Percentiles rank a stretch among this genome's conserved stretches.
phyloP scores from a whole-genome alignment of 2,113 vertebrate genomes.

The Cyphomyrus discorhynchus region DNA sequence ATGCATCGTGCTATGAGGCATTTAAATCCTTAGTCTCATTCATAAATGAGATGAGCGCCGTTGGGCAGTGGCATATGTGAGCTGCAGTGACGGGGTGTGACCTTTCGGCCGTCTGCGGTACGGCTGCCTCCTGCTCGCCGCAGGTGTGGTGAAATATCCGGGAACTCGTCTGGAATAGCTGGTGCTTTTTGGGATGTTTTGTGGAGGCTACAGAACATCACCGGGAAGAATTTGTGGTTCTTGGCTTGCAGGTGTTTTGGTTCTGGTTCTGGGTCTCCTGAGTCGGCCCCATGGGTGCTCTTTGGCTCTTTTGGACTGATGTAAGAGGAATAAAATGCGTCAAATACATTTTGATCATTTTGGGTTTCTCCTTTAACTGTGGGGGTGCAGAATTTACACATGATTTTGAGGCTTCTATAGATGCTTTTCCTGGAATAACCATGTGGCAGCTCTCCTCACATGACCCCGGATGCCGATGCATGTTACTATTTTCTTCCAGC shows the following conservation, averaged over 20 bases:
- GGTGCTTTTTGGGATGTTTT: background rate
- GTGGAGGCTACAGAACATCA: background rate
- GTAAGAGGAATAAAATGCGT: constrained; percentile 27
- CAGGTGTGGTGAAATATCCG: background rate
- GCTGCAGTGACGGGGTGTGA: background rate
- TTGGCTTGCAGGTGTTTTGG: background rate
- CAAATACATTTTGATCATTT: constrained; percentile 42
- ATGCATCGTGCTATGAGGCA: background rate
- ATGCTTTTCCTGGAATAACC: constrained; percentile 26
- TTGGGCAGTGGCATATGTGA: background rate
- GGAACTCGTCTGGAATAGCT: background rate
- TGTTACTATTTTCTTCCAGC: background rate
- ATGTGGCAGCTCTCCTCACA: constrained; percentile 20
- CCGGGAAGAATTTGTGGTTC: background rate
- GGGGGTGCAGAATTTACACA: constrained; percentile 27
- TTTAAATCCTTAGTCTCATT: background rate
- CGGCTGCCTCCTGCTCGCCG: background rate
- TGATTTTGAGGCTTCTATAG: constrained; percentile 27
- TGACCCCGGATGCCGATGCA: background rate
- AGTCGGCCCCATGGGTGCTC: background rate
- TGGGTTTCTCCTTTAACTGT: constrained; percentile 22
- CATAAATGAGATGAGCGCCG: background rate
- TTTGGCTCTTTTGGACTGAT: background rate
- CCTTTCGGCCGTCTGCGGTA: background rate
- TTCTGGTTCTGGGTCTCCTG: background rate